These are phyloP conservation scores for Bathynomus jamesi DNA, from an alignment of 1,140 invertebrate species.

Conservation along the genomic window DNA sequence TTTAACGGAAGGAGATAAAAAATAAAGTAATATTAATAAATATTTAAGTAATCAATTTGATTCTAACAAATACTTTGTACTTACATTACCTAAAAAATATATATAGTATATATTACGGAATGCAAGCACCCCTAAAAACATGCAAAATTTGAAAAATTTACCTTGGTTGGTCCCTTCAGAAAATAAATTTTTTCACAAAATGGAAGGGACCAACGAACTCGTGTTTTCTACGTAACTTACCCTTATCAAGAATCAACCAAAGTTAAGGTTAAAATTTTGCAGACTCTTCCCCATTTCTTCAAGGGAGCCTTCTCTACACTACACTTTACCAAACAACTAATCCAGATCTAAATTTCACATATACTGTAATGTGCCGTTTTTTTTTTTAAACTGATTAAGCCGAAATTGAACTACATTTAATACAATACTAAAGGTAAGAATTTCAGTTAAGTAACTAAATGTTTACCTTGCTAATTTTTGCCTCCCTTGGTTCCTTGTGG, in stretches of 20 bases:
- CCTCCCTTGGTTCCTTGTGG: conserved; percentile 88
- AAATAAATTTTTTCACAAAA: too few relatives aligned
- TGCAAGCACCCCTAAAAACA: neutral
- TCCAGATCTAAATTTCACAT: neutral
- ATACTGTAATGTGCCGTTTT: neutral
- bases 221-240: too few relatives aligned
- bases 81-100: neutral
- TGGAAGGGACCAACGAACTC: too few relatives aligned
- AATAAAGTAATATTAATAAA: neutral
- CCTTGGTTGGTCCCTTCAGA: neutral
- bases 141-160: neutral
- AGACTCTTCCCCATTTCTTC: too few relatives aligned
- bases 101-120: neutral
- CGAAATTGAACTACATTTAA: neutral
- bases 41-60: neutral
- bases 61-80: neutral
- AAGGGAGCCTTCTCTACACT: too few relatives aligned
- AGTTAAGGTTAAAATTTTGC: too few relatives aligned
- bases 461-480: conserved; percentile 75
- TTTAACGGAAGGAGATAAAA: neutral
- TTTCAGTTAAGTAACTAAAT: neutral
- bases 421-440: neutral
- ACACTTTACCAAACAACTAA: too few relatives aligned
- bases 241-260: too few relatives aligned
- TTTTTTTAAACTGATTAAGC: neutral